A percentile compares a stretch with the other conserved stretches of the same genome.
These are phyloP conservation scores for Indicator maculatus DNA, from an alignment of 2,113 vertebrate genomes.

Conservation along the genomic window DNA sequence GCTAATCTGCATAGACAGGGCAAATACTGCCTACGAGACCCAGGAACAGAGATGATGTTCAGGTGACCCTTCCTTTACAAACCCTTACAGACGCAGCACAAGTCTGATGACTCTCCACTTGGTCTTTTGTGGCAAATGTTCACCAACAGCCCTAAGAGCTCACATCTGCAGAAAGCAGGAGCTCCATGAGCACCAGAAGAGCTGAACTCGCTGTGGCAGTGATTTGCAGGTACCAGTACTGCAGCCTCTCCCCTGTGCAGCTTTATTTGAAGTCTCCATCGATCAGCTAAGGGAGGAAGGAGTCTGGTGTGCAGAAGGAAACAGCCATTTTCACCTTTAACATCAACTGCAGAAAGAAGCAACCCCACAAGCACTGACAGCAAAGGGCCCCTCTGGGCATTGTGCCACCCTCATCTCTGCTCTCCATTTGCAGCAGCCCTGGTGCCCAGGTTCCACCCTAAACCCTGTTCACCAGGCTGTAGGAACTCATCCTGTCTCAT, in stretches of 20 bases:
- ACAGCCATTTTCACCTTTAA: neutral
- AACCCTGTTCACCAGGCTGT: neutral
- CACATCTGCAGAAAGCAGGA: neutral
- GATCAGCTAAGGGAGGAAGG: neutral
- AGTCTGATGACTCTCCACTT: neutral
- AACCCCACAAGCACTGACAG: neutral
- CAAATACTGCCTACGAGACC: neutral
- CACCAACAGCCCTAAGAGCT: neutral
- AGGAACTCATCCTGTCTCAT: slow-evolving; percentile 13
- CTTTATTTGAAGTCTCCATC: neutral
- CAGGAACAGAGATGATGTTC: neutral
- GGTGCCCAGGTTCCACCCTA: slow-evolving; percentile 20
- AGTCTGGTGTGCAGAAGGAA: neutral
- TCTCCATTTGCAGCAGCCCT: neutral
- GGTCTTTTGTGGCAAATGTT: neutral
- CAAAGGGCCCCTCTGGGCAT: neutral
- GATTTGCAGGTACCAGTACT: neutral
- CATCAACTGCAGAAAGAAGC: neutral
- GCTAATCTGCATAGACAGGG: neutral
- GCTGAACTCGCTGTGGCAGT: neutral
- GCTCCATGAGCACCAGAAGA: neutral
- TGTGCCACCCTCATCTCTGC: neutral
- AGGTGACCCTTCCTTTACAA: neutral
- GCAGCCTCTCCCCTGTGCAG: neutral
- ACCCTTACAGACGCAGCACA: neutral